phyloP scores from a whole-genome alignment of 2,888 invertebrate species.

The Marronus borbonicus region DNA sequence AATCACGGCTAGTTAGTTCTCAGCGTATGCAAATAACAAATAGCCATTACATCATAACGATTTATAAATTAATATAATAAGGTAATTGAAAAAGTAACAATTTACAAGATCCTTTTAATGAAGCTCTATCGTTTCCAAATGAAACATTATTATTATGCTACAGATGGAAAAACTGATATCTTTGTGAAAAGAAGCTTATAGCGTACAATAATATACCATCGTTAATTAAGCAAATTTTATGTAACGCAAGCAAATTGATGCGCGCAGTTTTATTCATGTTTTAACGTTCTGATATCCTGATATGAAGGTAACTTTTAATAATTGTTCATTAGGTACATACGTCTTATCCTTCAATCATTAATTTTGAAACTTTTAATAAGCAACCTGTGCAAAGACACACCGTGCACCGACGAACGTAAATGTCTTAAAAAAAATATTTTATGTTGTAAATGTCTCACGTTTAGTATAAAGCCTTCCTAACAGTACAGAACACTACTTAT shows the following conservation, averaged over 20 bases:
- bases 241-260: constrained; percentile 1
- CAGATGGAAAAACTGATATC: constrained; percentile 14
- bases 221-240: constrained; percentile 22
- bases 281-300: not conserved
- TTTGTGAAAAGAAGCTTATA: not conserved
- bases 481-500: too few species aligned
- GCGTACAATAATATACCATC: constrained; percentile 18
- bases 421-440: too few species aligned
- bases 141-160: not conserved
- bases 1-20: constrained; percentile 4
- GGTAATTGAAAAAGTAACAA: constrained; percentile 18
- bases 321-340: not conserved
- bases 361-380: too few species aligned
- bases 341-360: too few species aligned
- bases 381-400: too few species aligned
- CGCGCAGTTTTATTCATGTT: not conserved
- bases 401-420: too few species aligned
- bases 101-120: constrained; percentile 8
- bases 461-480: too few species aligned
- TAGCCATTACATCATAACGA: not conserved
- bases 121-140: constrained; percentile 8
- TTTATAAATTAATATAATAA: not conserved
- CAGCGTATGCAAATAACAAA: constrained; percentile 11
- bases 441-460: too few species aligned
- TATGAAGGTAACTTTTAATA: not conserved